phyloP scores from a whole-genome alignment of 2,113 vertebrate genomes.

The Megaceryle torquata region DNA sequence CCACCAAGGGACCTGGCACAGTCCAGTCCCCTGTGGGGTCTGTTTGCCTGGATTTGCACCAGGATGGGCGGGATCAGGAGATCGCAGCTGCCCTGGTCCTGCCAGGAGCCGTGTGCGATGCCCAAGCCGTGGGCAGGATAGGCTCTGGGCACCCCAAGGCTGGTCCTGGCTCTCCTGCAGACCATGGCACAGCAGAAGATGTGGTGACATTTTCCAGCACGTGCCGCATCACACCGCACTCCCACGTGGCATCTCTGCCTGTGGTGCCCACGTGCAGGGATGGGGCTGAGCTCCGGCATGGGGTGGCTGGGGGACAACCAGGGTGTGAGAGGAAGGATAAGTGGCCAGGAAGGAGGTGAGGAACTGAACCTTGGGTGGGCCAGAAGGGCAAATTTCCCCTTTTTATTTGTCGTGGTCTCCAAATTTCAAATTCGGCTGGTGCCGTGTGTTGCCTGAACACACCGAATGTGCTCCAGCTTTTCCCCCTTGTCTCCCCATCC shows the following conservation, averaged over 20 bases:
- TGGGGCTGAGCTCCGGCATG: background rate
- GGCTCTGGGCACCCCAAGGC: background rate
- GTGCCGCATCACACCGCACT: rapidly evolving
- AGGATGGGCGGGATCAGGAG: background rate
- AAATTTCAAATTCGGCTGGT: background rate
- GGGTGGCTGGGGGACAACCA: background rate
- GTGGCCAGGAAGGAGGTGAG: rapidly evolving
- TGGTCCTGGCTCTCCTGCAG: background rate
- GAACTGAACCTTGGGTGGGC: background rate
- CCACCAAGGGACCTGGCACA: rapidly evolving
- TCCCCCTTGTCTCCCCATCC: rapidly evolving
- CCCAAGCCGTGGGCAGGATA: background rate
- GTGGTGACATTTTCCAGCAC: rapidly evolving
- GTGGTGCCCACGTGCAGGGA: background rate
- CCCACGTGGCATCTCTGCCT: background rate
- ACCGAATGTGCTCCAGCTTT: background rate
- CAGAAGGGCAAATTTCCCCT: background rate
- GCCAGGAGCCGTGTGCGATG: rapidly evolving
- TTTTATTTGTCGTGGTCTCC: background rate
- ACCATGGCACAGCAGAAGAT: background rate
- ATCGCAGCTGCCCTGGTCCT: too few species aligned
- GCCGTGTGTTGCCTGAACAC: background rate
- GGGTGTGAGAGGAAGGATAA: background rate
- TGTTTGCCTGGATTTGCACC: background rate
- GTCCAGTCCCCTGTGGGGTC: background rate